Conservation (phyloP, 2,797 vertebrate genomes). For the Agapornis canus region DNA sequence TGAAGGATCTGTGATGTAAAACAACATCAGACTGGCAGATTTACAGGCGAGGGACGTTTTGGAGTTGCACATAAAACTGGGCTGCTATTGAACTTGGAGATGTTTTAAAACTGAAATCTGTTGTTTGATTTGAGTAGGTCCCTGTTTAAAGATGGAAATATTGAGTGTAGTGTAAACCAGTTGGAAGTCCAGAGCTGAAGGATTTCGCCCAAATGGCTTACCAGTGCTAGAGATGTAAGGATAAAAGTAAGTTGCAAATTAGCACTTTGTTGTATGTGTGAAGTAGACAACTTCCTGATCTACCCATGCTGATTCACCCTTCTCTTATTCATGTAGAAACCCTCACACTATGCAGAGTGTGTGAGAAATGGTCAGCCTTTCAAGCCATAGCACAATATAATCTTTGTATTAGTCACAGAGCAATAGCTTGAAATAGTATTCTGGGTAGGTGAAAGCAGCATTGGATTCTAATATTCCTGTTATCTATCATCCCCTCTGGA, state of each 20-base stretch:
- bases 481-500: neutral
- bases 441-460: neutral
- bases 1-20: neutral
- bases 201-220: neutral
- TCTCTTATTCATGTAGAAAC: neutral
- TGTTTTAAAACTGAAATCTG: neutral
- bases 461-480: neutral
- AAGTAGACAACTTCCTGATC: neutral
- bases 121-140: neutral
- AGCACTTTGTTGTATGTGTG: neutral
- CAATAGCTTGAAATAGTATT: neutral
- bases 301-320: neutral
- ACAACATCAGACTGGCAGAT: neutral
- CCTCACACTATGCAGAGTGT: neutral
- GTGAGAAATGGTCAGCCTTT: neutral
- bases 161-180: neutral
- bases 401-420: neutral
- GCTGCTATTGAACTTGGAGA: neutral
- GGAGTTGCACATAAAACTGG: neutral
- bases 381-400: neutral
- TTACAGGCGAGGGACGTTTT: neutral
- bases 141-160: neutral
- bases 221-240: neutral
- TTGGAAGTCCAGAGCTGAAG: neutral
- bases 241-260: constrained; percentile 26